A percentile compares a stretch with the other conserved stretches of the same genome.
phyloP scores from a whole-genome alignment of 1,140 invertebrate genomes.

The Drosophila repleta region DNA sequence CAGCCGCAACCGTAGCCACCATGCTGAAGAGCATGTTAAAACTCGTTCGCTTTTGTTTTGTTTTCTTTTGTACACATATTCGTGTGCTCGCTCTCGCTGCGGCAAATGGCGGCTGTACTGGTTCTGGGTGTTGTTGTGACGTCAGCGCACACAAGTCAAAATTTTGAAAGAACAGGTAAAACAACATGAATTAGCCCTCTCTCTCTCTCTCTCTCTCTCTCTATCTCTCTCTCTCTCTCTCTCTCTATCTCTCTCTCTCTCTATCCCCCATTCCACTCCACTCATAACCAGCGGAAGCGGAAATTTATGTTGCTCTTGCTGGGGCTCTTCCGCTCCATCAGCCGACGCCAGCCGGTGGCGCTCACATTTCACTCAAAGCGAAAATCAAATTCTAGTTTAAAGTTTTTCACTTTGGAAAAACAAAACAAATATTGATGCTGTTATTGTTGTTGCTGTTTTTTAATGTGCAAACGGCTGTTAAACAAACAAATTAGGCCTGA shows the following conservation, averaged over 20 bases:
- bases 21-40: conserved; percentile 40
- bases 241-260: background rate
- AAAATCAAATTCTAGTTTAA: conserved; percentile 54
- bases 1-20: conserved; percentile 10
- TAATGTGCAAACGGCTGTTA: conserved; percentile 50
- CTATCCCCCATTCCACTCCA: background rate
- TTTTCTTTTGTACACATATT: conserved; percentile 22
- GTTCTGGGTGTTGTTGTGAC: conserved; percentile 23
- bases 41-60: conserved; percentile 33
- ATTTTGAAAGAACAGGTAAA: conserved; percentile 55
- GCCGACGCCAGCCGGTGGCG: conserved; percentile 45
- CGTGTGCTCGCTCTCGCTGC: conserved; percentile 26
- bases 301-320: conserved; percentile 56
- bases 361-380: conserved; percentile 49
- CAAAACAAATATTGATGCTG: conserved; percentile 44
- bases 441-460: conserved; percentile 37
- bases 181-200: conserved; percentile 38
- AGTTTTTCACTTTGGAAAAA: conserved; percentile 48
- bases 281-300: conserved; percentile 62
- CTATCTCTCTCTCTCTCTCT: no score
- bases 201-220: background rate
- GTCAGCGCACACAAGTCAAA: conserved; percentile 28
- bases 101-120: conserved; percentile 48
- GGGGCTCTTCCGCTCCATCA: conserved; percentile 46
- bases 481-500: conserved; percentile 67